Conservation (phyloP, 2,113 vertebrate genomes). For the Anolis sagrei region DNA sequence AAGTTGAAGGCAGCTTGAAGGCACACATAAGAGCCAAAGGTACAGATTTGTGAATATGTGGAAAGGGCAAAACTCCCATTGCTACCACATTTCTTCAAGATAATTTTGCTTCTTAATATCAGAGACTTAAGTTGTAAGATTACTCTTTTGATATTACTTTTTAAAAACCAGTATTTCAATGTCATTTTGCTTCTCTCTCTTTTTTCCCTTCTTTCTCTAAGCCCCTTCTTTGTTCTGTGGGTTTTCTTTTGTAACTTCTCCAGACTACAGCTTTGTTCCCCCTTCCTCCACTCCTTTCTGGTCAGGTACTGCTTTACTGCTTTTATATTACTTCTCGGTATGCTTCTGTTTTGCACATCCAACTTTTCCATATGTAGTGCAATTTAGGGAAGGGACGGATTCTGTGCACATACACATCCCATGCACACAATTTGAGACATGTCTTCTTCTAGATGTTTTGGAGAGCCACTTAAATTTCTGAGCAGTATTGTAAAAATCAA, state of each 20-base stretch:
- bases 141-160: slow-evolving; percentile 65
- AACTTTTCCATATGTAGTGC: slow-evolving; percentile 54
- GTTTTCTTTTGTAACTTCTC: slow-evolving; percentile 95
- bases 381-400: slow-evolving; percentile 71
- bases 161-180: slow-evolving; percentile 76
- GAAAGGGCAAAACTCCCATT: neutral
- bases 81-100: neutral
- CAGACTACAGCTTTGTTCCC: slow-evolving; percentile 97
- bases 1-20: neutral
- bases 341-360: slow-evolving; percentile 70
- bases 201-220: slow-evolving; percentile 83
- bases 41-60: neutral
- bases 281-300: slow-evolving; percentile 98
- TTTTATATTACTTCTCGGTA: slow-evolving; percentile 75
- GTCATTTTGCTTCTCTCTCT: slow-evolving; percentile 83
- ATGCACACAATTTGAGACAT: slow-evolving; percentile 1
- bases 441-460: neutral
- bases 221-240: slow-evolving; percentile 94
- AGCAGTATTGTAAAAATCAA: neutral
- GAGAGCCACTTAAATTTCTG: neutral
- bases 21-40: neutral
- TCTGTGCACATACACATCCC: slow-evolving; percentile 3
- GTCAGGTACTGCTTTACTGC: slow-evolving; percentile 93
- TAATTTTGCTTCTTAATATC: slow-evolving; percentile 65
- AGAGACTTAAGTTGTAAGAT: slow-evolving; percentile 57